These are phyloP conservation scores for rat (Rattus norvegicus) DNA, from an alignment of 2,113 vertebrate species.

Conservation along the genomic window DNA sequence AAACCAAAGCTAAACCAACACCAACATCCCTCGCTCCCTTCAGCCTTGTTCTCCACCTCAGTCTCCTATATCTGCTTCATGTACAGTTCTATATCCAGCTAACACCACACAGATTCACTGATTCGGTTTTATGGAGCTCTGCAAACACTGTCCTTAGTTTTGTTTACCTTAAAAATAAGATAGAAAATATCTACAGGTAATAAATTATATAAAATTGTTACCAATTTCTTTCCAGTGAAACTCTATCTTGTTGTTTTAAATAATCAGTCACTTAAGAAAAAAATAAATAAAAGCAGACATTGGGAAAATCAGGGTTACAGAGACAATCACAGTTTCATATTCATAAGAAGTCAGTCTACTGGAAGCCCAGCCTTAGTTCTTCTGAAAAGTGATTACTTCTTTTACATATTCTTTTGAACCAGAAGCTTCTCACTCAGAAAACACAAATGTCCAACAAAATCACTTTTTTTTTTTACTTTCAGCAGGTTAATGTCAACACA, in stretches of 20 bases:
- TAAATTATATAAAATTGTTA: constrained; percentile 47
- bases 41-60: neutral
- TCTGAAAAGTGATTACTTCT: constrained; percentile 55
- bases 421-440: constrained; percentile 52
- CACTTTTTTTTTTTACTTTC: constrained; percentile 31
- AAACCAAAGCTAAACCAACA: neutral
- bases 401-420: constrained; percentile 71
- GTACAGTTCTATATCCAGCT: neutral
- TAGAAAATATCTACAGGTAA: neutral
- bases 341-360: neutral
- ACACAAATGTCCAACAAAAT: constrained; percentile 63
- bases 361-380: constrained; percentile 2
- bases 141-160: constrained; percentile 13
- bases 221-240: constrained; percentile 60
- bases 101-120: neutral
- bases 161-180: constrained; percentile 22
- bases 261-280: constrained; percentile 74
- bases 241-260: constrained; percentile 39
- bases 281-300: constrained; percentile 71
- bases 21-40: neutral
- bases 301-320: constrained; percentile 9
- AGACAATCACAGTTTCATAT: neutral
- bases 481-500: constrained; percentile 53
- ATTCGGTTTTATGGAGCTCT: neutral
- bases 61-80: neutral